These are phyloP conservation scores for Drosophila siamana DNA, from an alignment of 2,888 invertebrate genomes.

Conservation along the genomic window DNA sequence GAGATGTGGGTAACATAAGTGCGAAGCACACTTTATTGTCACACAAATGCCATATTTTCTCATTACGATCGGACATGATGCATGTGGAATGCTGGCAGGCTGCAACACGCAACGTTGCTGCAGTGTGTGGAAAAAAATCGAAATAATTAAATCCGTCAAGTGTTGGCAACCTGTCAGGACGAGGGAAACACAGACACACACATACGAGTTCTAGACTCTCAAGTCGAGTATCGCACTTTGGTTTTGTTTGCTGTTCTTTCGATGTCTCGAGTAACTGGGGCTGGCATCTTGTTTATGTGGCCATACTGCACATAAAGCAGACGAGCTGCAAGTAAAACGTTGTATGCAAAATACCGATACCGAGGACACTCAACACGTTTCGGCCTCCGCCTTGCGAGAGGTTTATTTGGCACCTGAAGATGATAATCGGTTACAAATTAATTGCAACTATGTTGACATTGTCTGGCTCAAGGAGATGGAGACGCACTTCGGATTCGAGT, in stretches of 20 bases:
- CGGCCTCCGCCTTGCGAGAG: slow-evolving; percentile 54
- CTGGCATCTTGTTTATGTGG: slow-evolving; percentile 76
- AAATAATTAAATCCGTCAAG: slow-evolving; percentile 85
- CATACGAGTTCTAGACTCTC: background rate
- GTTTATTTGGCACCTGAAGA: slow-evolving; percentile 85
- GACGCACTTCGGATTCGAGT: background rate
- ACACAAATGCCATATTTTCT: slow-evolving; percentile 85
- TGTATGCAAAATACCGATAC: slow-evolving; percentile 69
- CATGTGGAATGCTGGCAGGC: slow-evolving; percentile 78
- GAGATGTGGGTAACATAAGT: slow-evolving; percentile 82
- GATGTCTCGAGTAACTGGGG: slow-evolving; percentile 42
- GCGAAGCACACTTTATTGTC: slow-evolving; percentile 85
- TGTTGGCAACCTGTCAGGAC: slow-evolving; percentile 80
- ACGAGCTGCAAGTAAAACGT: slow-evolving; percentile 50
- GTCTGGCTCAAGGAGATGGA: slow-evolving; percentile 37
- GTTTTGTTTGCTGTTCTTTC: background rate
- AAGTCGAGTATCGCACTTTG: slow-evolving; percentile 20
- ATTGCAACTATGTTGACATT: slow-evolving; percentile 83
- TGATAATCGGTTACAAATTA: slow-evolving; percentile 85
- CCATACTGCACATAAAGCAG: slow-evolving; percentile 80
- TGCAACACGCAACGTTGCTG: slow-evolving; percentile 76
- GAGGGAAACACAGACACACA: background rate
- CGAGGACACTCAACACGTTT: slow-evolving; percentile 76
- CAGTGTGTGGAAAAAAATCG: slow-evolving; percentile 64
- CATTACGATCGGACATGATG: slow-evolving; percentile 85